phyloP scores from a whole-genome alignment of 2,888 invertebrate genomes.

The Hypselothyrea guttata region DNA sequence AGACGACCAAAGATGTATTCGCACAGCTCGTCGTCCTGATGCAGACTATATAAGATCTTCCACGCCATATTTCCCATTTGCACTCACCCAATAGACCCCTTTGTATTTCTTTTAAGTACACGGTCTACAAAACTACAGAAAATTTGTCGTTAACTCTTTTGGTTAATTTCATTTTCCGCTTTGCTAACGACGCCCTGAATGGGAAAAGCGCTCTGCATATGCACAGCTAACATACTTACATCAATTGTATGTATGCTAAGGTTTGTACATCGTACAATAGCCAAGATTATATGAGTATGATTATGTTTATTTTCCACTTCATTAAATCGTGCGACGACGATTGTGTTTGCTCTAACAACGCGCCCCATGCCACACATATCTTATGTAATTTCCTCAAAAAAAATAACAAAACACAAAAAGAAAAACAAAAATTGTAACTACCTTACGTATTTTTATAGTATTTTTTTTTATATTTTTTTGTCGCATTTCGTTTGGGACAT shows the following conservation, averaged over 20 bases:
- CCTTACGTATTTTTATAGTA: slow-evolving; percentile 26
- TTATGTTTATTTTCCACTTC: slow-evolving; percentile 74
- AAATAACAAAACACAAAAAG: no score
- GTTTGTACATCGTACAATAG: not conserved
- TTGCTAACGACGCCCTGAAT: slow-evolving; percentile 44
- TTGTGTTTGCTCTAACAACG: slow-evolving; percentile 29
- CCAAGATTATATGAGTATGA: slow-evolving; percentile 49
- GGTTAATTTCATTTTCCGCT: slow-evolving; percentile 68
- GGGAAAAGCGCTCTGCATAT: slow-evolving; percentile 15
- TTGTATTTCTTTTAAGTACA: no score
- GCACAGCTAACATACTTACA: slow-evolving; percentile 1
- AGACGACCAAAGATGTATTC: no score
- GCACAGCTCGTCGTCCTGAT: no score
- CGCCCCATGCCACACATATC: slow-evolving; percentile 27
- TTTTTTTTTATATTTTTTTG: slow-evolving; percentile 23
- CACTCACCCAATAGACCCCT: no score
- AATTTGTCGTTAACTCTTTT: slow-evolving; percentile 61
- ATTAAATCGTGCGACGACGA: slow-evolving; percentile 64
- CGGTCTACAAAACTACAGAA: slow-evolving; percentile 33
- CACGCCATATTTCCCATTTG: no score
- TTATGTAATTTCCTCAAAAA: slow-evolving; percentile 70
- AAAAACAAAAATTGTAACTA: slow-evolving; percentile 49
- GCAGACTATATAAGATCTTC: no score
- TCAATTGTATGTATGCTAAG: no score
- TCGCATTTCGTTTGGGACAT: slow-evolving; percentile 12